A percentile compares a stretch with the other conserved stretches of the same genome.
These are phyloP conservation scores for Ooceraea biroi DNA, from an alignment of 1,140 invertebrate species.

Conservation along the genomic window DNA sequence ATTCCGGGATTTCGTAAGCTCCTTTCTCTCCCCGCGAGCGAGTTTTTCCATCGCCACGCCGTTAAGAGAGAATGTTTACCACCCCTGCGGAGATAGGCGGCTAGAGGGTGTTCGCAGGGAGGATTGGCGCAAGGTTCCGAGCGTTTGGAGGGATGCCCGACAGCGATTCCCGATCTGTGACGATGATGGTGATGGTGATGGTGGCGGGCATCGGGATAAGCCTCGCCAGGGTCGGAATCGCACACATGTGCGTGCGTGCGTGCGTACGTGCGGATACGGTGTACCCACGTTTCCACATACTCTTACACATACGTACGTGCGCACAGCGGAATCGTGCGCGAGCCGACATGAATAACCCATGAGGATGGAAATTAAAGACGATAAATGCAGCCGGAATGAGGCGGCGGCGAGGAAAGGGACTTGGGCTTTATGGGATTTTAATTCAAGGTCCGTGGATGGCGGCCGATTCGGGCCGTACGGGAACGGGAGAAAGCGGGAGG, in stretches of 20 bases:
- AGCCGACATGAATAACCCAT: conserved; percentile 82
- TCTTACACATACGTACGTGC: conserved; percentile 34
- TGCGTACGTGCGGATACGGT: conserved; percentile 12
- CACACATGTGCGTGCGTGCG: conserved; percentile 48
- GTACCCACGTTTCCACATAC: conserved; percentile 23
- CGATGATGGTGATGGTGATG: not conserved
- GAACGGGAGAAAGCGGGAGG: not conserved
- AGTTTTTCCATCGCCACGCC: conserved; percentile 12
- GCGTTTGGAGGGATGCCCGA: conserved; percentile 34
- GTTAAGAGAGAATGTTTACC: conserved; percentile 42
- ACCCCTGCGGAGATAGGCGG: conserved; percentile 31
- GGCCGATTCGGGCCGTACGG: conserved; percentile 36
- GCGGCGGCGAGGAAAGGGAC: conserved; percentile 76
- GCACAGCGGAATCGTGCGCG: conserved; percentile 62
- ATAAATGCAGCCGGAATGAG: conserved; percentile 82
- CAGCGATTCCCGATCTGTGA: conserved; percentile 39
- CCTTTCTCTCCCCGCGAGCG: not conserved
- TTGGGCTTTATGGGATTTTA: conserved; percentile 82
- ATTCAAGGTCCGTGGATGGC: conserved; percentile 74
- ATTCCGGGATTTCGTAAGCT: conserved; percentile 17
- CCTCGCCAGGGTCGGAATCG: conserved; percentile 24
- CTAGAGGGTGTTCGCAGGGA: not conserved
- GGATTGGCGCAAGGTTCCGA: conserved; percentile 22
- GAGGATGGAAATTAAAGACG: conserved; percentile 84
- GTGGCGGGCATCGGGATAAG: conserved; percentile 52